Conservation (phyloP, 2,888 invertebrate genomes). For the Scrobipalpa atriplicella region DNA sequence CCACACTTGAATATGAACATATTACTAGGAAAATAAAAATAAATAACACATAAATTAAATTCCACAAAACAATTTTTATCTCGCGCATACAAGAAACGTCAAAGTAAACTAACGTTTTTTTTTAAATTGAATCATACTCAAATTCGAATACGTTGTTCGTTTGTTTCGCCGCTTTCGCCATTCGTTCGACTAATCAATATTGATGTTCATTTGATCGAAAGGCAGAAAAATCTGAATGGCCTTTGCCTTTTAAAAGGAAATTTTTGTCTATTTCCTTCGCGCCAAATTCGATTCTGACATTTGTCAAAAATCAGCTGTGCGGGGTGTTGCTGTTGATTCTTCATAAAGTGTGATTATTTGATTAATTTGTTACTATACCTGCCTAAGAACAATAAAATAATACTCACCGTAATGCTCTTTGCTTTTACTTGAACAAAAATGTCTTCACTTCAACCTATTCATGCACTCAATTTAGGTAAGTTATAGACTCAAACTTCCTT, state of each 20-base stretch:
- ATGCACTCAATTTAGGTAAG: constrained; percentile 80
- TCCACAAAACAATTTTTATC: constrained; percentile 31
- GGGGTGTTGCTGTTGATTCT: background rate
- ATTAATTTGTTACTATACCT: background rate
- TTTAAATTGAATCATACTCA: background rate
- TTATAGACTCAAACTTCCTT: background rate
- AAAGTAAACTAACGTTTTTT: constrained; percentile 3
- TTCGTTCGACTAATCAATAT: background rate
- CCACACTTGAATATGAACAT: constrained; percentile 77
- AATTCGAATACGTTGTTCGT: constrained; percentile 1
- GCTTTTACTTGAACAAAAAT: constrained; percentile 40
- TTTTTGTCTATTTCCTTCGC: background rate
- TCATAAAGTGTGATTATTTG: background rate
- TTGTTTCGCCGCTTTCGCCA: no score
- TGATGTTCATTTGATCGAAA: background rate
- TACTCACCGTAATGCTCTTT: no score
- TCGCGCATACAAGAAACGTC: background rate
- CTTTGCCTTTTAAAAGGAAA: background rate
- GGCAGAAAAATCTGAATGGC: background rate
- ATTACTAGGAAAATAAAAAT: constrained; percentile 41
- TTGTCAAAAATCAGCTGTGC: background rate
- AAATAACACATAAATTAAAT: constrained; percentile 27
- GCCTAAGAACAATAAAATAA: no score
- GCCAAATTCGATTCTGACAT: constrained; percentile 20
- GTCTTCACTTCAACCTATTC: constrained; percentile 76